Evolutionary conservation across 1,140 invertebrate species (phyloP).

Genomic region (Elymnias hypermnestra): DNA sequence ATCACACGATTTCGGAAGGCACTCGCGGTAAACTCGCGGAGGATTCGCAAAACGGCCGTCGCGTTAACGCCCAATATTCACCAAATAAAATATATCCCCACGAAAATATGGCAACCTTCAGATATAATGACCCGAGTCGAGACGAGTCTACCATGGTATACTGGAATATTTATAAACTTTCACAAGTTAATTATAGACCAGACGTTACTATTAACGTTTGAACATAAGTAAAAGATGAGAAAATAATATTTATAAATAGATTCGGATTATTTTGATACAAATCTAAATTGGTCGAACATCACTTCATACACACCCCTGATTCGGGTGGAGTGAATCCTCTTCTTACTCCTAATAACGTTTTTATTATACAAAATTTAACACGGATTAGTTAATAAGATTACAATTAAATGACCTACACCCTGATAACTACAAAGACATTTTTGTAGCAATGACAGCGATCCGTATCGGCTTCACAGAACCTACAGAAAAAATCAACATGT

Average conservation of each 20-base stretch:
- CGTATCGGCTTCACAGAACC: constrained; percentile 75
- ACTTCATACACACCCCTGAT: constrained; percentile 73
- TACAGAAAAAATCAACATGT: constrained; percentile 76
- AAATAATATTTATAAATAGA: constrained; percentile 77
- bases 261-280: constrained; percentile 75
- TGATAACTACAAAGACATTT: constrained; percentile 75
- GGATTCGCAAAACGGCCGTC: constrained; percentile 11
- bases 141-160: constrained; percentile 57
- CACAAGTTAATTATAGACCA: constrained; percentile 72
- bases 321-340: constrained; percentile 69
- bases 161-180: constrained; percentile 76
- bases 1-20: no score
- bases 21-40: constrained; percentile 23
- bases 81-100: constrained; percentile 52
- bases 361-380: constrained; percentile 63
- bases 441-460: constrained; percentile 74
- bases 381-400: constrained; percentile 61
- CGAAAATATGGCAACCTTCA: constrained; percentile 74
- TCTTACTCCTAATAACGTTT: constrained; percentile 54
- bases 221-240: constrained; percentile 75
- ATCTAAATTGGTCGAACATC: constrained; percentile 68
- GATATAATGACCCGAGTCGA: constrained; percentile 50
- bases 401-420: constrained; percentile 73
- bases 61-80: constrained; percentile 59
- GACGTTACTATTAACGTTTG: constrained; percentile 75